Evolutionary conservation across 2,113 vertebrate species (phyloP).

Genomic region (Aspidoscelis tigris): DNA sequence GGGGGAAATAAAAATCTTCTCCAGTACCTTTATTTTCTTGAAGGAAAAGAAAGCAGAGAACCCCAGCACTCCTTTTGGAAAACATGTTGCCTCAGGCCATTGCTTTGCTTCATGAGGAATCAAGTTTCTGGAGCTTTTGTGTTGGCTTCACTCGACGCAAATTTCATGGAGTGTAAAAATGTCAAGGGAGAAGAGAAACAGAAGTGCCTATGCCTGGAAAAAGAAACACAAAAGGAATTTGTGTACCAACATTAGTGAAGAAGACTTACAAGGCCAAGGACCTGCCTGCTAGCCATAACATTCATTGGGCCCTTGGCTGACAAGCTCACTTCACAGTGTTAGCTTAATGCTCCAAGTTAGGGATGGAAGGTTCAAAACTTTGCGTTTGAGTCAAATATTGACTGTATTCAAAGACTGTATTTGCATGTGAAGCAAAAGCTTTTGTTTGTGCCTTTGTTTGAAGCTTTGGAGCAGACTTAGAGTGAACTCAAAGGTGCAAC

Average conservation of each 20-base stretch:
- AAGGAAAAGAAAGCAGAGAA: neutral
- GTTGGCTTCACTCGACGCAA: neutral
- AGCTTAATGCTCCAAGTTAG: too few relatives aligned
- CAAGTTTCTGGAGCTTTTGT: constrained; percentile 11
- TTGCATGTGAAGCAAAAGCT: too few relatives aligned
- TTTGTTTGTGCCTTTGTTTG: too few relatives aligned
- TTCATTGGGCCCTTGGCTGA: too few relatives aligned
- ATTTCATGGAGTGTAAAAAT: constrained; percentile 3
- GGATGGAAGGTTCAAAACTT: neutral
- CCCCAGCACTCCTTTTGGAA: neutral
- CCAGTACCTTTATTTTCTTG: neutral
- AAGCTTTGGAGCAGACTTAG: too few relatives aligned
- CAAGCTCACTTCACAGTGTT: too few relatives aligned
- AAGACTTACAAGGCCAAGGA: neutral
- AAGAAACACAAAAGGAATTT: neutral
- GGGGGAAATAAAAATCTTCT: neutral
- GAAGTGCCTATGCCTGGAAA: neutral
- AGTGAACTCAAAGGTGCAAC: too few relatives aligned
- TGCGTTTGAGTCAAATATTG: too few relatives aligned
- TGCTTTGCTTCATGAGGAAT: neutral
- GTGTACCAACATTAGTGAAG: neutral
- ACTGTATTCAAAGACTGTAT: too few relatives aligned
- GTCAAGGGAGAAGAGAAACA: constrained; percentile 14
- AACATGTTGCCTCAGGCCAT: neutral
- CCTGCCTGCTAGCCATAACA: too few relatives aligned